phyloP scores from a whole-genome alignment of 2,113 vertebrate genomes.

The Cavia porcellus region DNA sequence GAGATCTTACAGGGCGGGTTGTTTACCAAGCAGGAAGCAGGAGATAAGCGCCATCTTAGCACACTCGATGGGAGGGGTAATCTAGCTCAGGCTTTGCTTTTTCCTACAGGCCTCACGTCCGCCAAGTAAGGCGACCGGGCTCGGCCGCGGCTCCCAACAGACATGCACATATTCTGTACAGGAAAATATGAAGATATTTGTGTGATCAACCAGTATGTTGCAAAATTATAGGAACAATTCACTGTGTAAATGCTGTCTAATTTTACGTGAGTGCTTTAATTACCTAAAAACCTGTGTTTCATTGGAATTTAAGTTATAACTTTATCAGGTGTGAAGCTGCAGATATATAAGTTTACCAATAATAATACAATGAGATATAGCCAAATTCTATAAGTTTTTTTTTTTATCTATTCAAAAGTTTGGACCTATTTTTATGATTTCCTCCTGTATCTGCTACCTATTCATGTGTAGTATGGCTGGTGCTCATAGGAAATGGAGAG shows the following conservation, averaged over 20 bases:
- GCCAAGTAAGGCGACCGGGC: too few relatives aligned
- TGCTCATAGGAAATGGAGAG: conserved; percentile 47
- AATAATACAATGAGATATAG: neutral
- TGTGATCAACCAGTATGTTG: neutral
- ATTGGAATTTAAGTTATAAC: conserved; percentile 78
- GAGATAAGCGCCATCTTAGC: too few relatives aligned
- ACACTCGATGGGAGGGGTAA: too few relatives aligned
- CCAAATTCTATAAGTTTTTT: conserved; percentile 53
- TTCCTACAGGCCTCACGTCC: too few relatives aligned
- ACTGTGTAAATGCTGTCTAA: conserved; percentile 49
- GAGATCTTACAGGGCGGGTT: too few relatives aligned
- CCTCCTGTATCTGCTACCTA: conserved; percentile 49
- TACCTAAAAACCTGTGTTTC: conserved; percentile 61
- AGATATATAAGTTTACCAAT: conserved; percentile 31
- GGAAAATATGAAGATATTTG: neutral
- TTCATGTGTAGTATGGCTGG: neutral
- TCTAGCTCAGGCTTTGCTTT: too few relatives aligned
- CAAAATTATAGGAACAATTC: conserved; percentile 51
- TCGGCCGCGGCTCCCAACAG: too few relatives aligned
- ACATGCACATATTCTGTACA: neutral
- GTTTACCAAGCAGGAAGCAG: too few relatives aligned
- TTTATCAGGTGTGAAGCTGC: conserved; percentile 51
- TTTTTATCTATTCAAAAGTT: conserved; percentile 47
- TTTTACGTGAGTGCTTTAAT: conserved; percentile 55
- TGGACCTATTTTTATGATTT: conserved; percentile 43